phyloP scores from a whole-genome alignment of 2,888 invertebrate species.

The Tachina lurida region DNA sequence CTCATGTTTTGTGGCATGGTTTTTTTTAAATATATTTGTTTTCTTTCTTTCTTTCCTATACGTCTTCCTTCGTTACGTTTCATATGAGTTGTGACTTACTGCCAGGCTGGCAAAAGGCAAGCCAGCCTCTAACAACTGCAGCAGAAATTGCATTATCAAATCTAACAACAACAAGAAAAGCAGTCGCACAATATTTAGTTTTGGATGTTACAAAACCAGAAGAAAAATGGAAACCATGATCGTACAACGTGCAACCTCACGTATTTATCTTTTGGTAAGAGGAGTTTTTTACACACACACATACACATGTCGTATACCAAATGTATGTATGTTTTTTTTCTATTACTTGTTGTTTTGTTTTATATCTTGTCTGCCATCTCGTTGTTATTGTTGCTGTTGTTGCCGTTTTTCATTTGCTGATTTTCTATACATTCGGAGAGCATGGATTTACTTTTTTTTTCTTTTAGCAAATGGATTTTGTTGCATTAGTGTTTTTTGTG shows the following conservation, averaged over 20 bases:
- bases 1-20: constrained; percentile 66
- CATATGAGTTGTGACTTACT: constrained; percentile 12
- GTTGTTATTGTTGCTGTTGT: neutral
- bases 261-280: constrained; percentile 54
- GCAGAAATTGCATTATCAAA: constrained; percentile 34
- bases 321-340: constrained; percentile 16
- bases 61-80: constrained; percentile 34
- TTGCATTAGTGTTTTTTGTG: constrained; percentile 69
- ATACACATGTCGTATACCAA: constrained; percentile 32
- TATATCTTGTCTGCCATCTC: constrained; percentile 55
- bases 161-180: constrained; percentile 54
- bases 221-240: constrained; percentile 68
- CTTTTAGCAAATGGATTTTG: constrained; percentile 35
- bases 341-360: constrained; percentile 36
- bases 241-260: constrained; percentile 51
- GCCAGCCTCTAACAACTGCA: neutral
- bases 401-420: constrained; percentile 7
- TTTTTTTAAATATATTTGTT: neutral
- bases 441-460: neutral
- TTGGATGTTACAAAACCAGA: constrained; percentile 67
- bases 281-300: constrained; percentile 28
- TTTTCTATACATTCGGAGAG: constrained; percentile 27
- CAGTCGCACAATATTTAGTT: constrained; percentile 48
- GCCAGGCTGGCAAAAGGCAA: constrained; percentile 44
- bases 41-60: neutral